Base-by-base conservation (phyloP, 1,140 invertebrate genomes). In the Zaprionus ghesquierei region DNA sequence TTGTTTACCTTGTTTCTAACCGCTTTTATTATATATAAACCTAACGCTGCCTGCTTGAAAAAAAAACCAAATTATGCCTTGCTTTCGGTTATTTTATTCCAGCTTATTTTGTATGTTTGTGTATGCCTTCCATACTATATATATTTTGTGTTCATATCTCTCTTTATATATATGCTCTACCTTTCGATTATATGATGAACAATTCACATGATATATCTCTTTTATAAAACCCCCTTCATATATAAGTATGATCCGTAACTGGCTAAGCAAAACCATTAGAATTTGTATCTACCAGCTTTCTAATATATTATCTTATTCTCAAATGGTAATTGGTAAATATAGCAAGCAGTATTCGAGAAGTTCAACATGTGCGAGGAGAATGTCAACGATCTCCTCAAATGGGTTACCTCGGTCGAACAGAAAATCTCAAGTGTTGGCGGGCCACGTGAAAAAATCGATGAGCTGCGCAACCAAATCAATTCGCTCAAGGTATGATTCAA, bases 311-410 rank as follows among this genome's bases (percentile, higher is more conserved):
- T 60, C 15, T 61, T 29, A 56, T 56, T 2, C 22, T 59, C 44
- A 9, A 44, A 54, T n/a, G 60, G 44, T 54, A 33, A 64, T 69
- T 31, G 27, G 49, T 27, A 15, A 60, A 29, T 61, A 73, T 94
- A 98, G 97, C 96, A 97, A 96, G 97, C 97, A 81, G 96, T 98
- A 75, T 96, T 98, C 92, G 97, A 98, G 90, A 97, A 98, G 91
- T 99, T 98, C 94, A 97, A 95, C 92, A 94, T 96, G 81, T 98
- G 95, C 93, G 96, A 96, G 92, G 96, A 97, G 86, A 96, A 95
- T 49, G 93, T 98, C 41, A 95, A 95, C 35, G 97, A 97, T 92
- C 94, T 99, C 41, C 93, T 98, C 56, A 95, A 97, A 92, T 98
- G 97, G 97, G 95, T 99, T 62, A 94, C 94, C 6, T 95, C 97